A percentile compares a stretch with the other conserved stretches of the same genome.
phyloP scores from a whole-genome alignment of 2,888 invertebrate species.

The Busseola fusca region DNA sequence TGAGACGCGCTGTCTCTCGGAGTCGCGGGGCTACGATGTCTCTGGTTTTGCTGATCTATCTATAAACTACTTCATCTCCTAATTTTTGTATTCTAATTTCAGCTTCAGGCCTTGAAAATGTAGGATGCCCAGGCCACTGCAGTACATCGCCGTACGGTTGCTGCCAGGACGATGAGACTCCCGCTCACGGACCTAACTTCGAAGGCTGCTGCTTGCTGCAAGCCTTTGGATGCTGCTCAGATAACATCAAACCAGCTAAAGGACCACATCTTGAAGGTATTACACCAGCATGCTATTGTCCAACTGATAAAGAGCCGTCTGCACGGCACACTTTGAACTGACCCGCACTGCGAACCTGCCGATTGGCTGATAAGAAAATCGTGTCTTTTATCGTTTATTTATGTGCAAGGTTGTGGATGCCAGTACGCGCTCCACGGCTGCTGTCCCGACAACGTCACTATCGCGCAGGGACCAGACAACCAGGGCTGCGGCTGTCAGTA shows the following conservation, averaged over 20 bases:
- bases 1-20: background rate
- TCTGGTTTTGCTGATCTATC: background rate
- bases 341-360: background rate
- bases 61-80: background rate
- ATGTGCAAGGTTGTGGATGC: slow-evolving; percentile 92
- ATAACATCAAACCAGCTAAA: slow-evolving; percentile 94
- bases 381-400: background rate
- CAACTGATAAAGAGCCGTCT: background rate
- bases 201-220: slow-evolving; percentile 95
- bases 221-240: slow-evolving; percentile 96
- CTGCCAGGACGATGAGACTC: slow-evolving; percentile 94
- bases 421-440: slow-evolving; percentile 93
- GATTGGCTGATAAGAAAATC: background rate
- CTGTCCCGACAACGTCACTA: slow-evolving; percentile 94
- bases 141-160: slow-evolving; percentile 93
- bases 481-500: slow-evolving; percentile 95
- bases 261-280: slow-evolving; percentile 93
- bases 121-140: slow-evolving; percentile 93
- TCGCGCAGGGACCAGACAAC: slow-evolving; percentile 93
- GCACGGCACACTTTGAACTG: background rate
- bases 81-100: slow-evolving; percentile 5
- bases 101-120: slow-evolving; percentile 91
- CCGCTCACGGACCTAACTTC: slow-evolving; percentile 94
- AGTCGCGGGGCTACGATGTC: no score
- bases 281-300: background rate